Evolutionary conservation across 2,113 vertebrate species (phyloP), one percentile per base, ranked within the genome.

Genomic region (Podarcis cretensis): DNA sequence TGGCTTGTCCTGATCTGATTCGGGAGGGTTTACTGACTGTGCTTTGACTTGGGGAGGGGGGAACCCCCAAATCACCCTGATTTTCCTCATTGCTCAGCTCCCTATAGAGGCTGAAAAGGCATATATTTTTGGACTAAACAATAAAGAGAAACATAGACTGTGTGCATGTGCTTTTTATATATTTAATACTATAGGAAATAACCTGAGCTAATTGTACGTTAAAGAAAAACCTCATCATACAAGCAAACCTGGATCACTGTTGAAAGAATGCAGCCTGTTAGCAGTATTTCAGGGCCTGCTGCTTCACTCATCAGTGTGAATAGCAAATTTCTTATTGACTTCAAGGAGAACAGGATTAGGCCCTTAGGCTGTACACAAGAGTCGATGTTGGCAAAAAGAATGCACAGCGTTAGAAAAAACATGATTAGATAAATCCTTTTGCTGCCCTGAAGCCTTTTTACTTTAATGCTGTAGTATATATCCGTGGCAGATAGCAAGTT

Each of bases 381-480:
- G 83, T 87, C 85, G 88, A 91, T 92, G 89, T 91, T 87, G 86
- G 91, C 89, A 92, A 90, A 89, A 81, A 92, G 87, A 92, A 86
- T 35, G 86, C 91, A 81, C 90, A 75, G 32, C 87, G 93, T 81
- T 92, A 90, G 92, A 92, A 76, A 92, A 66, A 63, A 81, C 30
- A 86, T 86, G 93, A 96, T 95, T 95, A 95, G 90, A 94, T 95
- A 90, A 96, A 95, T 94, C 89, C 87, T 89, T 95, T 92, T 80
- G 76, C 81, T 92, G 87, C 94, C 95, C 93, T 86, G 90, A 90
- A 95, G 94, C 94, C 92, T 90, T 91, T 90, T 73, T 54, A 92
- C 90, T 90, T 81, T 88, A 92, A 89, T 85, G 91, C 87, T 93
- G 91, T 90, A 73, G 87, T 93, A 18, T 63, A 37, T 77, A 95